Evolutionary conservation across 2,113 vertebrate genomes (phyloP), one percentile per base, ranked within the genome.

Genomic region (Oriolus oriolus): DNA sequence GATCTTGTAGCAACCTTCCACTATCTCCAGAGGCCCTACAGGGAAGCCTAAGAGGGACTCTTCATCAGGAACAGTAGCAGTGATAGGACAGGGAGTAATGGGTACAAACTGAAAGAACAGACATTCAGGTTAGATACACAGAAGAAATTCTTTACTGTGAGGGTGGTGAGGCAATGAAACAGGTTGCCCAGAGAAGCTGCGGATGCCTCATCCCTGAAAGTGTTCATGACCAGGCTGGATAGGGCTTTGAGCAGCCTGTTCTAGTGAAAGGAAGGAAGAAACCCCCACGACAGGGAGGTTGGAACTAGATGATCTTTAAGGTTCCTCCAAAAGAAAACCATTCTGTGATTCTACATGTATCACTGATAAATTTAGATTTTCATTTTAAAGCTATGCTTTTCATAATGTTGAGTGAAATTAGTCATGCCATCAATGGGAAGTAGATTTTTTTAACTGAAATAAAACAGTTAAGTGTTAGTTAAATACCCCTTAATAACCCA

Each of bases 271-370:
- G 24, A 37, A 64, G 22, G 28, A 39, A 59, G 42, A 33, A 52
- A 57, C 2, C 9, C 7, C 26, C 35, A 49, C 0, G 1, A 31
- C 22, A 50, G n/a, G 3, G n/a, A 10, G 4, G 7, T 5, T 56
- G 44, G 35, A 41, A 54, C 30, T 8, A 80, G 6, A 65, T 33
- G 31, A 80, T 44, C 18, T 42, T 50, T 27, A 45, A 59, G 9
- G 19, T 12, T 50, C 19, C 13, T 52, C 33, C 0, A 0, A 66
- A 66, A 14, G 6, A 18, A 82, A 89, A 45, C 4, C 1, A 59
- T 39, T 74, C 33, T 45, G 24, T 33, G 27, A 65, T 57, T 74
- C 27, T 44, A 39, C 12, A 45, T 6, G 7, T 30, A 57, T 37
- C 57, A 59, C 13, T 35, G 39, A 54, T 24, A 42, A 53, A 52